phyloP scores from a whole-genome alignment of 1,140 invertebrate genomes.

The Paracyclopina nana region DNA sequence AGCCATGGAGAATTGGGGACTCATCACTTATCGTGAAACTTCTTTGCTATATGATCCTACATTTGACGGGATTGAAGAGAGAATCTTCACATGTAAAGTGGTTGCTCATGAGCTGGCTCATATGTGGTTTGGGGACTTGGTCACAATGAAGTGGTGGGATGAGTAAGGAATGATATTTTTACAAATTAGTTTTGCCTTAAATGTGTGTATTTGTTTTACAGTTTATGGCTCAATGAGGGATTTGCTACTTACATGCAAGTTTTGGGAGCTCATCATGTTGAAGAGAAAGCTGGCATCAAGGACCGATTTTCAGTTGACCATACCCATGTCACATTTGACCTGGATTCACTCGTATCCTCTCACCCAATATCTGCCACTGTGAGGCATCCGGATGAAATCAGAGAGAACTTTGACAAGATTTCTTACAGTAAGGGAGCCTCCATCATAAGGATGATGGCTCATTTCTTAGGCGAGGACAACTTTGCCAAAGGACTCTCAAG shows the following conservation, averaged over 20 bases:
- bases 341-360: slow-evolving; percentile 59
- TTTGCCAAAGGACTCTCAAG: slow-evolving; percentile 48
- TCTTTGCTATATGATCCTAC: slow-evolving; percentile 50
- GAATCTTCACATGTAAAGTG: slow-evolving; percentile 52
- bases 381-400: slow-evolving; percentile 66
- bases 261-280: slow-evolving; percentile 45
- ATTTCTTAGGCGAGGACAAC: slow-evolving; percentile 48
- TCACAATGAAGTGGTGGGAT: slow-evolving; percentile 43
- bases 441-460: slow-evolving; percentile 70
- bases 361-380: slow-evolving; percentile 70
- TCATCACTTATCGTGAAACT: slow-evolving; percentile 43
- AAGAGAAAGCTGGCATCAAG: slow-evolving; percentile 59
- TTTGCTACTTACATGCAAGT: slow-evolving; percentile 70
- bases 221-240: slow-evolving; percentile 44
- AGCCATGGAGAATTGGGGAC: slow-evolving; percentile 79
- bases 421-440: slow-evolving; percentile 82
- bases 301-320: slow-evolving; percentile 50
- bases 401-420: slow-evolving; percentile 73
- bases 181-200: neutral
- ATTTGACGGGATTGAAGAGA: slow-evolving; percentile 46
- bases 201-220: slow-evolving; percentile 27
- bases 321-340: slow-evolving; percentile 45
- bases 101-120: slow-evolving; percentile 84
- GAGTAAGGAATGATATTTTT: slow-evolving; percentile 13
- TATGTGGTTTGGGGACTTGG: slow-evolving; percentile 55